Evolutionary conservation across 1,140 invertebrate species (phyloP), one percentile per base, ranked within the genome.

Genomic region (Leptinotarsa defecta): DNA sequence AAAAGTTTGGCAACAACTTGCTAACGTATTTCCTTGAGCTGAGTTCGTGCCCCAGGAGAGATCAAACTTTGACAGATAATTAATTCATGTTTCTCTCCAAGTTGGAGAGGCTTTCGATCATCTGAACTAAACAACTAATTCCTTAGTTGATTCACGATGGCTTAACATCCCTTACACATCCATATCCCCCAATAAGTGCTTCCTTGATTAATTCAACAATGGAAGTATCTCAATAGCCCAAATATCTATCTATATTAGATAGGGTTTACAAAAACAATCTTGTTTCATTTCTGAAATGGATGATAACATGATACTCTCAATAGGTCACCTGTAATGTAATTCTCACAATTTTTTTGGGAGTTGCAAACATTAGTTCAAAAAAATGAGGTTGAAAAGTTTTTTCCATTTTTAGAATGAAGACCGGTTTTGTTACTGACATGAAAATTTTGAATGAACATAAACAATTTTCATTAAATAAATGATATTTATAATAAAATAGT

Each of bases 21-120:
- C 15, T 8, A 57, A 57, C 52, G 52, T 57, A 57, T 57, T 57
- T 57, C 17, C 52, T 57, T 19, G 4, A 57, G 34, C 34, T 11
- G 71, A 68, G 77, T 64, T 79, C 67, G 13, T 71, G 61, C 69
- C 77, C 76, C 79, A 63, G 72, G 78, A 77, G 78, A 75, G 75
- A 78, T 81, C 79, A 78, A 75, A 77, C 78, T 74, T 72, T 78
- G 78, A 77, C 63, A 76, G 80, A 80, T 80, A 80, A 81, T 81
- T 81, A 81, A 81, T 81, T 81, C 78, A 81, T 79, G 78, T 78
- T 78, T 78, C 75, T 74, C 71, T 49, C 72, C 74, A 73, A 77
- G 76, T 81, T 77, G 75, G 71, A 78, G 74, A 67, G 71, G 77
- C 75, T 74, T 76, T 81, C 79, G 78, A 81, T 81, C 77, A 80